A percentile compares a stretch with the other conserved stretches of the same genome.
These are phyloP conservation scores for Bembecia ichneumoniformis DNA, from an alignment of 2,888 invertebrate genomes.

Conservation along the genomic window DNA sequence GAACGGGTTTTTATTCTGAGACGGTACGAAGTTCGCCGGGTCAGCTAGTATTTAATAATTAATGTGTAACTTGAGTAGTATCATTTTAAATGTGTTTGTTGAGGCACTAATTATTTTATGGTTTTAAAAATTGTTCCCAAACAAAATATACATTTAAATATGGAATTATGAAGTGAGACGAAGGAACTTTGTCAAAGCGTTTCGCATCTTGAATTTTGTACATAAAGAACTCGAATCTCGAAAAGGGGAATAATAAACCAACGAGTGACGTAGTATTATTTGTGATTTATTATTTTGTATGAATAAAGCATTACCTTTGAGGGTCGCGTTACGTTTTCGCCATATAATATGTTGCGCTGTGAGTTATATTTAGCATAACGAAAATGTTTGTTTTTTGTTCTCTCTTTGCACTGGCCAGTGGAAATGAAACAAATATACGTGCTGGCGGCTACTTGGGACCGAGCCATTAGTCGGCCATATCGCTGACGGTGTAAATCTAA, in stretches of 20 bases:
- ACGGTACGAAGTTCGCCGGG: no score
- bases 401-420: neutral
- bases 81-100: no score
- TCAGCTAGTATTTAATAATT: no score
- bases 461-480: constrained; percentile 34
- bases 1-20: no score
- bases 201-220: constrained; percentile 25
- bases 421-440: constrained; percentile 9
- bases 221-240: constrained; percentile 31
- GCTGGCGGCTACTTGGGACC: constrained; percentile 12
- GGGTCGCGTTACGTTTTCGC: constrained; percentile 15
- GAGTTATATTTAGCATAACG: neutral
- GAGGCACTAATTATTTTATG: no score
- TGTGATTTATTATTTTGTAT: constrained; percentile 46
- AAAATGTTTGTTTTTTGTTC: neutral
- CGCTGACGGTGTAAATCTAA: constrained; percentile 37
- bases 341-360: no score
- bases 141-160: no score
- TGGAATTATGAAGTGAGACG: neutral
- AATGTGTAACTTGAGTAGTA: no score
- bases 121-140: no score
- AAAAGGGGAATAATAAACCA: constrained; percentile 34
- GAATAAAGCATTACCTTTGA: constrained; percentile 46
- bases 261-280: constrained; percentile 22
- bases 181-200: constrained; percentile 4